Base-by-base conservation (phyloP, 2,888 invertebrate genomes). In the Girardia tigrina region DNA sequence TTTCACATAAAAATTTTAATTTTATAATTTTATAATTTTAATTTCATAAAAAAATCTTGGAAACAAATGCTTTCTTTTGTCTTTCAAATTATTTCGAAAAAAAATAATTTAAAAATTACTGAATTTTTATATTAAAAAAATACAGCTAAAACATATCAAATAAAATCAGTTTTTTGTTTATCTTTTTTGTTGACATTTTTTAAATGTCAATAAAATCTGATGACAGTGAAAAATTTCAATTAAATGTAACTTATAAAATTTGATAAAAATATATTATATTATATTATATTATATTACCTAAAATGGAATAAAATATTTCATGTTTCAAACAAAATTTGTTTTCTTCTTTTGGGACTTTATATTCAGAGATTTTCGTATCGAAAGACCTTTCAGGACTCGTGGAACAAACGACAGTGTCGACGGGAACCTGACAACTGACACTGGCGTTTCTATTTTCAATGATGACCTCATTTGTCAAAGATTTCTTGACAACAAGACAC, bases 401-500 rank as follows among this genome's bases (percentile, higher is more conserved):
- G 4, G 56, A 56, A 56, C 56, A 56, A 56, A 56, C 56, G 23
- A 56, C 56, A 8, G 56, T 56, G n/a, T 56, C 56, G 23, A 56
- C 56, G 2, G 4, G 4, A 6, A 56, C 4, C 4, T 6, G n/a
- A n/a, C 56, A 56, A n/a, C 56, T 56, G 8, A 23, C n/a, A n/a
- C 56, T 56, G n/a, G 56, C 56, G 23, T 56, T 56, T 2, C 20
- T 56, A 16, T 56, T 56, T 56, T 56, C n/a, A n/a, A 56, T 56
- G 23, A 56, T 56, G 4, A 56, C n/a, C 23, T 56, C 56, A 56
- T 56, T 56, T 56, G 56, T 12, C 56, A 56, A 2, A 8, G 56
- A 56, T 56, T 71, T 71, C 27, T 71, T 71, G 4, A 71, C 71
- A 4, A 71, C 71, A 27, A 71, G 14, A 71, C 71, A 71, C 27